phyloP scores from a whole-genome alignment of 2,113 vertebrate genomes.

The Psettodes erumei region DNA sequence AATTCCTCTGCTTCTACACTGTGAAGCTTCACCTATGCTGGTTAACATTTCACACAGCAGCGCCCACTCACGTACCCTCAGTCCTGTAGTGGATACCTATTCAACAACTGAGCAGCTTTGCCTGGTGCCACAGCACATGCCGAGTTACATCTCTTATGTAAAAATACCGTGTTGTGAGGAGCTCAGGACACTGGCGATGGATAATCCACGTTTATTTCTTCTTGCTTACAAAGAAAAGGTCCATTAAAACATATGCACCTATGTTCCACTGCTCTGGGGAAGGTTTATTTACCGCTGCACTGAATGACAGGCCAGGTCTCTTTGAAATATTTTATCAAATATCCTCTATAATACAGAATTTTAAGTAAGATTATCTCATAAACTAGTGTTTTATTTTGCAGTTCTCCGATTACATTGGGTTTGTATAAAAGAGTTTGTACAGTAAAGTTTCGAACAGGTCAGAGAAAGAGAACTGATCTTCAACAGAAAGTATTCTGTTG shows the following conservation, averaged over 20 bases:
- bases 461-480: not conserved
- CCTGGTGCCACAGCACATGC: slow-evolving; percentile 39
- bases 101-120: slow-evolving; percentile 31
- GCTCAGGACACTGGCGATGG: slow-evolving; percentile 39
- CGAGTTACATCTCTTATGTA: slow-evolving; percentile 13
- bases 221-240: slow-evolving; percentile 53
- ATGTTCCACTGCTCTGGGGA: slow-evolving; percentile 28
- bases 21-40: slow-evolving; percentile 42
- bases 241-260: slow-evolving; percentile 35
- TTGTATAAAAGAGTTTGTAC: slow-evolving; percentile 38
- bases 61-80: slow-evolving; percentile 13
- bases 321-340: slow-evolving; percentile 10
- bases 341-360: slow-evolving; percentile 30
- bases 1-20: slow-evolving; percentile 52
- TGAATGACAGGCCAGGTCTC: slow-evolving; percentile 40
- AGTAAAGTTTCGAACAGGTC: slow-evolving; percentile 3
- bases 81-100: slow-evolving; percentile 15
- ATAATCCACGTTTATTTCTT: slow-evolving; percentile 28
- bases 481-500: not conserved
- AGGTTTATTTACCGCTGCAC: slow-evolving; percentile 36
- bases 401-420: slow-evolving; percentile 13
- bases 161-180: slow-evolving; percentile 5
- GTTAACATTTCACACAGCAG: slow-evolving; percentile 18
- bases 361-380: slow-evolving; percentile 15
- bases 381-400: slow-evolving; percentile 42